A percentile compares a stretch with the other conserved stretches of the same genome.
Conservation (phyloP, 1,140 invertebrate genomes). For the Tenebrio molitor region DNA sequence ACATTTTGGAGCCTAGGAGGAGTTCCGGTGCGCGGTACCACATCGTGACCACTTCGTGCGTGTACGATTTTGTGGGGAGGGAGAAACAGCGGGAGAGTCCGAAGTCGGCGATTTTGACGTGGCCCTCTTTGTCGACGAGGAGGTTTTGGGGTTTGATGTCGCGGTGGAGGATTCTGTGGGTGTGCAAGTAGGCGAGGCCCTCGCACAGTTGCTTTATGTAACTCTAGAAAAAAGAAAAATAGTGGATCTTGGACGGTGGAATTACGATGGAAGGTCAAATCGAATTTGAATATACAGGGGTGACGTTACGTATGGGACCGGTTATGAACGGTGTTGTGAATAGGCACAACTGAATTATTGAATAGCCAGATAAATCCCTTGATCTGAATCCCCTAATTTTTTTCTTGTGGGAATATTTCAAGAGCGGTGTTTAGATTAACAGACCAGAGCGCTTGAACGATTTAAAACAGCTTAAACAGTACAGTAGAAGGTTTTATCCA, state of each 20-base stretch:
- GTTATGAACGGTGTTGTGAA: too few relatives aligned
- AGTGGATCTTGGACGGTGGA: neutral
- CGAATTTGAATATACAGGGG: too few relatives aligned
- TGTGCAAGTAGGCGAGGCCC: slow-evolving; percentile 94
- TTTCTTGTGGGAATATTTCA: too few relatives aligned
- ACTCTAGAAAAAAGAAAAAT: slow-evolving; percentile 71
- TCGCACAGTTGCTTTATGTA: slow-evolving; percentile 92
- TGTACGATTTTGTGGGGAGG: slow-evolving; percentile 87
- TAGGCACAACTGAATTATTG: too few relatives aligned
- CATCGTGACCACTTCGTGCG: slow-evolving; percentile 95
- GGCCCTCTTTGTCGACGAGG: slow-evolving; percentile 82
- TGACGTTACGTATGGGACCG: too few relatives aligned
- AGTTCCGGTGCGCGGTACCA: slow-evolving; percentile 98
- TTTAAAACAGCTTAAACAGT: too few relatives aligned
- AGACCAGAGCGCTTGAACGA: too few relatives aligned
- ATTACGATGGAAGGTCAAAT: too few relatives aligned
- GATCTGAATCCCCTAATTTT: too few relatives aligned
- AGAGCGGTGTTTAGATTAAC: too few relatives aligned
- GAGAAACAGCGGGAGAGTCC: slow-evolving; percentile 88
- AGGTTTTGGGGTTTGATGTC: slow-evolving; percentile 96
- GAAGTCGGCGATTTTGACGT: slow-evolving; percentile 93
- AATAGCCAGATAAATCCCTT: too few relatives aligned
- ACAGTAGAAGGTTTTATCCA: too few relatives aligned
- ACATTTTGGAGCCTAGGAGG: slow-evolving; percentile 90
- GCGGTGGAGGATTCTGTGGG: slow-evolving; percentile 87